A percentile compares a stretch with the other conserved stretches of the same genome.
Evolutionary conservation across 2,888 invertebrate genomes (phyloP).

Genomic region (Agrilus mali): DNA sequence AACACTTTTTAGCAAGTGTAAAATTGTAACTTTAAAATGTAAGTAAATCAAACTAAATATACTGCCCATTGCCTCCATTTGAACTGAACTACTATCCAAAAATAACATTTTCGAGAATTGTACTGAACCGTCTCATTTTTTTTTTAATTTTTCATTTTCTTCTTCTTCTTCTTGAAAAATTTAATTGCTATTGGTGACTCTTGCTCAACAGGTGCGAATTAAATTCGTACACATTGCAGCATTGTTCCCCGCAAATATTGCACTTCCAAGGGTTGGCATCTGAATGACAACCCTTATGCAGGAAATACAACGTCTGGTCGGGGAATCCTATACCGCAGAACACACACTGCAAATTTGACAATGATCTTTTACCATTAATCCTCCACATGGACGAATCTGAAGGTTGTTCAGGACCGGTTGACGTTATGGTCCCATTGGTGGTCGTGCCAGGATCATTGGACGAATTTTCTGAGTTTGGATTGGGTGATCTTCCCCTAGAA

Average conservation of each 20-base stretch:
- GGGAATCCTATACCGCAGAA: constrained; percentile 93
- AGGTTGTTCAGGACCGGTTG: constrained; percentile 52
- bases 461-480: constrained; percentile 32
- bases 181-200: constrained; percentile 54
- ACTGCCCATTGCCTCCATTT: too few species aligned
- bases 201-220: constrained; percentile 91
- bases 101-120: too few species aligned
- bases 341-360: constrained; percentile 59
- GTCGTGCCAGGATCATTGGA: constrained; percentile 38
- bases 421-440: constrained; percentile 54
- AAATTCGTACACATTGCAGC: constrained; percentile 92
- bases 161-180: too few species aligned
- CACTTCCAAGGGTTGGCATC: constrained; percentile 96
- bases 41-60: too few species aligned
- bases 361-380: constrained; percentile 34
- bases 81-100: too few species aligned
- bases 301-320: constrained; percentile 89
- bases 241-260: constrained; percentile 93
- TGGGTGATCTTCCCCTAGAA: constrained; percentile 33
- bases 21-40: too few species aligned
- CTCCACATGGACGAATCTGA: constrained; percentile 33
- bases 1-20: too few species aligned
- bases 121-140: too few species aligned
- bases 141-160: too few species aligned
- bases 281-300: constrained; percentile 97